Percentiles rank a stretch among this genome's conserved stretches.
phyloP scores from a whole-genome alignment of 2,113 vertebrate genomes.

The Sciurus niger region DNA sequence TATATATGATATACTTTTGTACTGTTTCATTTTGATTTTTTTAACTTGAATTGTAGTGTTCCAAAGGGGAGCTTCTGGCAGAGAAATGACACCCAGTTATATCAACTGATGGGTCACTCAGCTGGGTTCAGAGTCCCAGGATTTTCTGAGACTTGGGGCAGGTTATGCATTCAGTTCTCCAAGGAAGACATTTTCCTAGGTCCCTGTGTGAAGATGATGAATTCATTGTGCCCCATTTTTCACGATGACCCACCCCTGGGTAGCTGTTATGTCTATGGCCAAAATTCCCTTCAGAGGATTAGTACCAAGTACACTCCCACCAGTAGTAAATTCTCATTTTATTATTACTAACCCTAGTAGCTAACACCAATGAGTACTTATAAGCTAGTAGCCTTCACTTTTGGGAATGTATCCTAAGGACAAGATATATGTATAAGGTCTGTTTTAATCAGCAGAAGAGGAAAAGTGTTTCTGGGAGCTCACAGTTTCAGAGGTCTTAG shows the following conservation, averaged over 20 bases:
- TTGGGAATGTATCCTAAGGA: constrained; percentile 31
- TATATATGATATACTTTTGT: not conserved
- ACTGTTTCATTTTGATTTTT: not conserved
- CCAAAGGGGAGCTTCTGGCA: too few species aligned
- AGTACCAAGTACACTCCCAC: not conserved
- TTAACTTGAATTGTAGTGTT: not conserved
- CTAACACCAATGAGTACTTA: not conserved
- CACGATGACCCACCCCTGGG: not conserved
- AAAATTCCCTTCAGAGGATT: not conserved
- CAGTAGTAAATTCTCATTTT: not conserved
- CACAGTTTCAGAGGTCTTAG: too few species aligned
- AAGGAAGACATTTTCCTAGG: not conserved
- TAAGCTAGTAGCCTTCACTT: not conserved
- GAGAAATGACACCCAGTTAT: too few species aligned
- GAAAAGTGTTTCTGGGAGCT: too few species aligned
- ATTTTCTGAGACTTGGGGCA: too few species aligned
- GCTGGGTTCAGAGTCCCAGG: too few species aligned
- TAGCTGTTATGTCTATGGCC: not conserved
- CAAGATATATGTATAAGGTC: not conserved
- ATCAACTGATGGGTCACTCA: too few species aligned
- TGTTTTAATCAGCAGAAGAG: too few species aligned
- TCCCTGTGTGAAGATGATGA: not conserved
- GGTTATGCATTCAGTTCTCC: not conserved
- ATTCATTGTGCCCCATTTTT: not conserved
- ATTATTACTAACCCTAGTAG: not conserved